These are phyloP conservation scores for Brachionus angularis DNA, from an alignment of 1,140 invertebrate genomes.

Conservation along the genomic window DNA sequence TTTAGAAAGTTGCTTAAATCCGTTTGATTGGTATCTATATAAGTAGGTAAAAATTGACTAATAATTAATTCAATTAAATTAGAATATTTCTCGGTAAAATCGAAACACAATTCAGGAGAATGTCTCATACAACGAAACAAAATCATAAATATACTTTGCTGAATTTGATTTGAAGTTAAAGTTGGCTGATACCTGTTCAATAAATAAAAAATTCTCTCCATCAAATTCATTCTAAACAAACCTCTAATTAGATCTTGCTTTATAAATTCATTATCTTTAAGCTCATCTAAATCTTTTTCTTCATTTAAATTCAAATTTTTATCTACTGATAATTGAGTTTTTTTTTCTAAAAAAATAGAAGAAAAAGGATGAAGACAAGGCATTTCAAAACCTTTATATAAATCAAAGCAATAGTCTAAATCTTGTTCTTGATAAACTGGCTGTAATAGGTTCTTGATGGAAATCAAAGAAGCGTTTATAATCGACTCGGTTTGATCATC, in stretches of 20 bases:
- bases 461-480: slow-evolving; percentile 68
- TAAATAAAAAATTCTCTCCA: slow-evolving; percentile 32
- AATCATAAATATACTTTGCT: slow-evolving; percentile 10
- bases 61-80: slow-evolving; percentile 3
- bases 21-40: background rate
- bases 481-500: slow-evolving; percentile 74
- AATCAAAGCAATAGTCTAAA: slow-evolving; percentile 7
- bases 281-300: slow-evolving; percentile 33
- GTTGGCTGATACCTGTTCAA: background rate
- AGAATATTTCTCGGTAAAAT: slow-evolving; percentile 10
- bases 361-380: slow-evolving; percentile 10
- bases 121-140: slow-evolving; percentile 32
- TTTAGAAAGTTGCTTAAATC: background rate
- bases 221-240: slow-evolving; percentile 26
- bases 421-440: slow-evolving; percentile 70
- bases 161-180: background rate
- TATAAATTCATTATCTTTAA: slow-evolving; percentile 32
- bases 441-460: slow-evolving; percentile 69
- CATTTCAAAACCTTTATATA: background rate
- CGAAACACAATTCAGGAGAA: slow-evolving; percentile 15
- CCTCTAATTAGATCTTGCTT: slow-evolving; percentile 26
- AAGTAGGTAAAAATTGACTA: slow-evolving; percentile 7
- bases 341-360: background rate
- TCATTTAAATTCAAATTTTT: slow-evolving; percentile 27
- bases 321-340: background rate